A percentile compares a stretch with the other conserved stretches of the same genome.
These are phyloP conservation scores for Austrolebias charrua DNA, from an alignment of 2,797 vertebrate genomes.

Conservation along the genomic window DNA sequence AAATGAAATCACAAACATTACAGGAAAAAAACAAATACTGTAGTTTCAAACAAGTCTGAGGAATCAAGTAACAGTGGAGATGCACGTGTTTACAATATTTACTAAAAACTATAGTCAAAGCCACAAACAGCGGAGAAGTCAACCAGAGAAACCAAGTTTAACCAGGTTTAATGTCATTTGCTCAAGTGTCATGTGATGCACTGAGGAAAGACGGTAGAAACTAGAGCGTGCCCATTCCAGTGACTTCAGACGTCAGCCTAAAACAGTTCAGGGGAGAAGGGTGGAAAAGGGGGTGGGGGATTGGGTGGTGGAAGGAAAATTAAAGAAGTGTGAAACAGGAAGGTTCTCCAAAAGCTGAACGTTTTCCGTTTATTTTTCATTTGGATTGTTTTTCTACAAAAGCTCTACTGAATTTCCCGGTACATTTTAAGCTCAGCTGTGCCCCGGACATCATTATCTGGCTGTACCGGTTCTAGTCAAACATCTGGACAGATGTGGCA, in stretches of 20 bases:
- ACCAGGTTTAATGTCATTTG: conserved; percentile 80
- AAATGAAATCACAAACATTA: conserved; percentile 21
- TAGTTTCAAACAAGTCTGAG: conserved; percentile 29
- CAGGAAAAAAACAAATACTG: conserved; percentile 68
- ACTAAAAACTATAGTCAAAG: conserved; percentile 61
- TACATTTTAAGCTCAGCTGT: conserved; percentile 15
- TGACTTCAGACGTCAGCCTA: conserved; percentile 99
- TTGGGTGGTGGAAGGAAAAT: conserved; percentile 65
- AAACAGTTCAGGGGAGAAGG: conserved; percentile 75
- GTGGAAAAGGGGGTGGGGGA: conserved; percentile 24
- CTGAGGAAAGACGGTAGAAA: conserved; percentile 81
- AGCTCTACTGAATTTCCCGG: conserved; percentile 22
- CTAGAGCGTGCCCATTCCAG: conserved; percentile 96
- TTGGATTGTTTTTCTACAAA: no score
- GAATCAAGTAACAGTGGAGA: conserved; percentile 54
- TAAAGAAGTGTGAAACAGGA: conserved; percentile 73
- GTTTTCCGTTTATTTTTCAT: no score
- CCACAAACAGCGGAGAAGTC: conserved; percentile 76
- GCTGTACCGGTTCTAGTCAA: conserved; percentile 21
- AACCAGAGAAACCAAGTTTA: conserved; percentile 73
- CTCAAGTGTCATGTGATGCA: conserved; percentile 84
- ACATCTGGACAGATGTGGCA: conserved; percentile 29
- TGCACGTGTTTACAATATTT: conserved; percentile 57
- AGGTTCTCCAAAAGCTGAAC: conserved; percentile 58
- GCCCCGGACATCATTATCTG: conserved; percentile 26